Evolutionary conservation across 2,113 vertebrate genomes (phyloP), one percentile per base, ranked within the genome.

Genomic region (Perccottus glenii): DNA sequence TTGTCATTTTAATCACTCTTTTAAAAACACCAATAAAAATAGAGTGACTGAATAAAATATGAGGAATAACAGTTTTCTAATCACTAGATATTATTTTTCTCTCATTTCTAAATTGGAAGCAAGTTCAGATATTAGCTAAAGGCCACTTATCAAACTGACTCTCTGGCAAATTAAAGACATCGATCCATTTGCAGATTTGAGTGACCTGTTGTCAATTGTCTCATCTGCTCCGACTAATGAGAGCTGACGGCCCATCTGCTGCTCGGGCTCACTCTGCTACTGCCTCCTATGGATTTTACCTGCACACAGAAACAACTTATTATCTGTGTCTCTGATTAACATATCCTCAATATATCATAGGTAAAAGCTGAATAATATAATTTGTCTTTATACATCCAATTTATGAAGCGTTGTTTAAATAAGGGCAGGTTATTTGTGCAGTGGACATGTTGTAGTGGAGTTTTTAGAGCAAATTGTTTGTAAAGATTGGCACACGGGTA

Each of bases 1-100:
- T n/a, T 36, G 3, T 60, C 62, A 51, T 32, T 52, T 16, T 65
- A 6, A 36, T 64, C 27, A 56, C 33, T 40, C 11, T 50, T 46
- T 46, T 46, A 14, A 46, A 27, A 46, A 46, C 9, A 40, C 38
- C 5, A 40, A 40, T 40, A 40, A 27, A 27, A 40, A 40, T 40
- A 40, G 38, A 40, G 38, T 40, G 38, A 5, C 8, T 40, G 8
- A 40, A 27, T 27, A 27, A 27, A 27, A 27, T 27, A 40, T 40
- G 5, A 8, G 38, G 5, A 5, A 40, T 40, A 40, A 40, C 38
- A 40, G 8, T 40, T 40, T 40, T 40, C 38, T 6, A 8, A 40
- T 40, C 5, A 40, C 5, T 1, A 6, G 38, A 6, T 40, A 40
- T 40, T 2, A 40, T 40, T 40, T 40, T 40, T 4, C 38, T 40